phyloP scores from a whole-genome alignment of 2,113 vertebrate species.

The Phrynocephalus versicolor region DNA sequence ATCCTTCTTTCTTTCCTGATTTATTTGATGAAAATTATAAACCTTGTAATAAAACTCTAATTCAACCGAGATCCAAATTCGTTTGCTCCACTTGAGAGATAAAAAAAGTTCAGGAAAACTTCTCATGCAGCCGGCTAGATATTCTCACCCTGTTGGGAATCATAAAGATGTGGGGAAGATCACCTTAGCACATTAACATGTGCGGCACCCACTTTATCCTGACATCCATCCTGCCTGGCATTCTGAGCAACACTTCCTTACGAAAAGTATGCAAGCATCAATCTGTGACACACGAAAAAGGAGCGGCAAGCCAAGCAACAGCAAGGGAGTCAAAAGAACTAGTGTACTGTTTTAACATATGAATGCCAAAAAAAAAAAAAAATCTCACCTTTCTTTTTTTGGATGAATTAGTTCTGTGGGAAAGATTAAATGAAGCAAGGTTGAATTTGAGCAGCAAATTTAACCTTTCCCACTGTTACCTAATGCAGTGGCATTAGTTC shows the following conservation, averaged over 20 bases:
- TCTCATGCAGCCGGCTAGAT: background rate
- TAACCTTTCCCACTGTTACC: conserved; percentile 55
- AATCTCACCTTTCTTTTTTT: conserved; percentile 22
- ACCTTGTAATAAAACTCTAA: background rate
- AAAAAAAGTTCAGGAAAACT: background rate
- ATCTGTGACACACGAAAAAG: conserved; percentile 28
- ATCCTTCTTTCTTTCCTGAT: too few relatives aligned
- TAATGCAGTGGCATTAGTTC: conserved; percentile 56
- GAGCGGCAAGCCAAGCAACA: conserved; percentile 42
- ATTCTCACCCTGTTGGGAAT: background rate
- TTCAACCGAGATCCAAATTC: background rate
- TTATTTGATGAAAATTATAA: too few relatives aligned
- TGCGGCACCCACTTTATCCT: conserved; percentile 20
- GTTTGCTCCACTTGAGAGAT: background rate
- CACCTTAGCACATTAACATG: background rate
- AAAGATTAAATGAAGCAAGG: conserved; percentile 39
- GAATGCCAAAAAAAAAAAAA: conserved; percentile 59
- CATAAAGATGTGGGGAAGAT: background rate
- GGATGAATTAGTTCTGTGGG: conserved; percentile 55
- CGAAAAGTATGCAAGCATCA: conserved; percentile 16
- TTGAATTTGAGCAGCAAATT: conserved; percentile 61
- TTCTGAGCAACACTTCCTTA: conserved; percentile 39
- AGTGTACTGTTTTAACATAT: conserved; percentile 57
- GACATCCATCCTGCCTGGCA: conserved; percentile 35
- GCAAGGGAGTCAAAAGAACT: conserved; percentile 60